These are phyloP conservation scores for Orthosia cruda DNA, from an alignment of 2,888 invertebrate genomes.

Conservation along the genomic window DNA sequence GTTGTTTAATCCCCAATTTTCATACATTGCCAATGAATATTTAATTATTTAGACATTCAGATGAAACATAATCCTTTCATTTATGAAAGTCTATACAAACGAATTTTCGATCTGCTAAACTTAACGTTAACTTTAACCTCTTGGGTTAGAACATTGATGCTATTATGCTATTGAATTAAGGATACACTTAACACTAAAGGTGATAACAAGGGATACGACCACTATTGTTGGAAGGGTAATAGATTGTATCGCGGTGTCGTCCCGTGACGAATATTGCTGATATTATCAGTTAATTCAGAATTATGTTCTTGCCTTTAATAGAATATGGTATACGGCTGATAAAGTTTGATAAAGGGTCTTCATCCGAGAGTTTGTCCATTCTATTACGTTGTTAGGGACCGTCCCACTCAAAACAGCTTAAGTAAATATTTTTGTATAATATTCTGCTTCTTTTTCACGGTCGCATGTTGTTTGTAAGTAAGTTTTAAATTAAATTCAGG, in stretches of 20 bases:
- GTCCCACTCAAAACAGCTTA: conserved; percentile 1
- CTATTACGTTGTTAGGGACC: conserved; percentile 24
- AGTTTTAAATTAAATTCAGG: too few species aligned
- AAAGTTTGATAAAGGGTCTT: conserved; percentile 41
- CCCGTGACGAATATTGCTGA: conserved; percentile 58
- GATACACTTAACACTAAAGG: conserved; percentile 32
- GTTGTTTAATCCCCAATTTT: conserved; percentile 47
- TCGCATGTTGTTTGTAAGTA: neutral
- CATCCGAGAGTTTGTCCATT: conserved; percentile 24
- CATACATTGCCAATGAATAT: conserved; percentile 60
- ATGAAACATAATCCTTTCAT: conserved; percentile 49
- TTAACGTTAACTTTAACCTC: conserved; percentile 53
- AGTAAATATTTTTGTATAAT: conserved; percentile 8
- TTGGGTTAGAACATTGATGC: conserved; percentile 45
- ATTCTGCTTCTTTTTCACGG: neutral
- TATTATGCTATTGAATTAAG: conserved; percentile 60
- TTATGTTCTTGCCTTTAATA: conserved; percentile 42
- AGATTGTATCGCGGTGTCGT: conserved; percentile 58
- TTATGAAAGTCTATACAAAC: conserved; percentile 51
- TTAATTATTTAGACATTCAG: conserved; percentile 49
- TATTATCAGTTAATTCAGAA: conserved; percentile 55
- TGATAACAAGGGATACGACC: conserved; percentile 50
- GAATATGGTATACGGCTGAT: conserved; percentile 47
- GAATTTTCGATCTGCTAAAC: conserved; percentile 62
- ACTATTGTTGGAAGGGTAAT: conserved; percentile 51